Evolutionary conservation across 2,113 vertebrate genomes (phyloP), one percentile per base, ranked within the genome.

Genomic region (Suricata suricatta): DNA sequence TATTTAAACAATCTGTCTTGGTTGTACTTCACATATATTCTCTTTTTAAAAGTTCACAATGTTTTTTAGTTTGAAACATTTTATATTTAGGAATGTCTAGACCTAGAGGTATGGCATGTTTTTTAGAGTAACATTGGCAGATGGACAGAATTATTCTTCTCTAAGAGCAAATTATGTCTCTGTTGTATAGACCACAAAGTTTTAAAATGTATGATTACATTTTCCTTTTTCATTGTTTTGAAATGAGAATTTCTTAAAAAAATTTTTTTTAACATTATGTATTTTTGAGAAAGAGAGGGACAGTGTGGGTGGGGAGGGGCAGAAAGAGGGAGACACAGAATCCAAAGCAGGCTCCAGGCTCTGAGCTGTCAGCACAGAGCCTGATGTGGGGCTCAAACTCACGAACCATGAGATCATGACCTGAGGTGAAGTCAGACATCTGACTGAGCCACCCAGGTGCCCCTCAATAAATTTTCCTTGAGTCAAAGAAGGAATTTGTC

Each of bases 141-240:
- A 63, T 52, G 21, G 50, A 83, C 38, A 93, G 41, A 77, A 83
- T 81, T 66, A 89, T 95, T 96, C 54, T 93, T 92, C 35, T 90
- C 8, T 29, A 6, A 84, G 38, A 66, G 66, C 25, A 93, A 90
- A 81, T 35, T 91, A 33, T 35, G 35, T 71, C 27, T 79, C 33
- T 86, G 27, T 44, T 83, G 12, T 16, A 64, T 85, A 88, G 85
- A 84, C 38, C 27, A 90, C 54, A 81, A 68, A 88, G 54, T 47
- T 90, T 87, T 81, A 52, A 87, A 93, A 88, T 74, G 41, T 66
- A 47, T 92, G 64, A 81, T 72, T 76, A 31, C 3, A 47, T 83
- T 96, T 90, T 93, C 11, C 35, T 88, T 96, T 92, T 91, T 68
- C 74, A 41, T 95, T 71, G 63, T 96, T 96, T 96, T 92, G 64